Conservation (phyloP, 2,113 vertebrate genomes). For the Syngnathus scovelli region DNA sequence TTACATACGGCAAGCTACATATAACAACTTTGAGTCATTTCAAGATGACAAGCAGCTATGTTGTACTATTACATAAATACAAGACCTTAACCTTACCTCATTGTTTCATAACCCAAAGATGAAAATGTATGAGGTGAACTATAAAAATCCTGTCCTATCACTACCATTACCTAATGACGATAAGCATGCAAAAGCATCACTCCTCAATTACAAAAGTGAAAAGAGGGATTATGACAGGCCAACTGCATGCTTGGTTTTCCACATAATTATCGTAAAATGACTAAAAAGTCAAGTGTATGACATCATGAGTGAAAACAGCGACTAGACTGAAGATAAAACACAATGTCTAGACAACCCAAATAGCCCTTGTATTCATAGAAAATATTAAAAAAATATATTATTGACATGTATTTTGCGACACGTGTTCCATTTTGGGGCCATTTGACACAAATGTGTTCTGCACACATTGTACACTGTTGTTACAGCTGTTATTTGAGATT, state of each 20-base stretch:
- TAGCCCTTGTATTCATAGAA: background rate
- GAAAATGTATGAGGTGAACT: conserved; percentile 27
- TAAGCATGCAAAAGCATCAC: conserved; percentile 27
- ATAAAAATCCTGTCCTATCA: conserved; percentile 20
- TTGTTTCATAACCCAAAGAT: conserved; percentile 1
- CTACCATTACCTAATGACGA: conserved; percentile 57
- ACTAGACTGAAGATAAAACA: too few species aligned
- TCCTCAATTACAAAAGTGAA: conserved; percentile 20
- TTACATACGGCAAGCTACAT: too few species aligned
- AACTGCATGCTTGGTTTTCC: background rate
- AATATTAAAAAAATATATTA: background rate
- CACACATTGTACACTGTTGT: background rate
- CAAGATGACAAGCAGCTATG: background rate
- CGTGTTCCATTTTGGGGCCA: background rate
- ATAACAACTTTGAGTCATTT: too few species aligned
- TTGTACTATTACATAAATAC: conserved; percentile 1
- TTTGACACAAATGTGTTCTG: background rate
- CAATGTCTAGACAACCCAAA: background rate
- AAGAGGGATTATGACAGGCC: conserved; percentile 33
- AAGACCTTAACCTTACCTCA: conserved; percentile 9
- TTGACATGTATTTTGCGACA: background rate
- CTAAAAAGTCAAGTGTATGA: too few species aligned
- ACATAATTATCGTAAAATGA: background rate
- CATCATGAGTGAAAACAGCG: too few species aligned
- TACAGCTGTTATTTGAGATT: background rate